phyloP scores from a whole-genome alignment of 2,797 vertebrate species.

The Syngnathus acus region DNA sequence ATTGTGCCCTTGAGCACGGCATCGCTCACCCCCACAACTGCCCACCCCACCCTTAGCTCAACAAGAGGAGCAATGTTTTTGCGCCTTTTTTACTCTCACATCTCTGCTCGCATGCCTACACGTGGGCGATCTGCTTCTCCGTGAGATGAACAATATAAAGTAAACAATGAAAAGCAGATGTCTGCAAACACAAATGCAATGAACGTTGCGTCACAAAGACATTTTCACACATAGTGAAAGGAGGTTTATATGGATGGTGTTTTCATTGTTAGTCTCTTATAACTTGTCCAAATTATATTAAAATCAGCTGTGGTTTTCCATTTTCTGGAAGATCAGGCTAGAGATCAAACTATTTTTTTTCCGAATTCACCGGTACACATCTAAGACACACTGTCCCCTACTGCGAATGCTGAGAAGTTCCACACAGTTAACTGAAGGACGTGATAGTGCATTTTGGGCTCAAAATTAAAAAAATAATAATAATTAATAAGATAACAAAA shows the following conservation, averaged over 20 bases:
- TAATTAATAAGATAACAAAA: background rate
- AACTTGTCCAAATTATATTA: background rate
- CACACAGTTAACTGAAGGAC: background rate
- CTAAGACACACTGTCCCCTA: background rate
- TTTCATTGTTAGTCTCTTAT: background rate
- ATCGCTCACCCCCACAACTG: too few relatives aligned
- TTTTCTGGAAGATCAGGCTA: background rate
- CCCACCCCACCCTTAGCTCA: too few relatives aligned
- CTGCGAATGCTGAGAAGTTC: background rate
- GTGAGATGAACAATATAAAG: constrained; percentile 22
- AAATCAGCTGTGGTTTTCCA: background rate
- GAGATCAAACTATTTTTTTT: background rate
- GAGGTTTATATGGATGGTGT: background rate
- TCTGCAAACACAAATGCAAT: constrained; percentile 10
- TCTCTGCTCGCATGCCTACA: too few relatives aligned
- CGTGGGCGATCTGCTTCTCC: too few relatives aligned
- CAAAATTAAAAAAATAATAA: background rate
- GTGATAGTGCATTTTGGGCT: background rate
- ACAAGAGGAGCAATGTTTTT: too few relatives aligned
- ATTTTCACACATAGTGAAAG: constrained; percentile 2
- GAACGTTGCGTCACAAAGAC: background rate
- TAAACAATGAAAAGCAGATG: constrained; percentile 60
- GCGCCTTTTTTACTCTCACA: too few relatives aligned
- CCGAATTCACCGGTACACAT: too few relatives aligned
- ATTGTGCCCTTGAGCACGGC: too few relatives aligned